Percentiles rank a stretch among this genome's conserved stretches.
These are phyloP conservation scores for Sander vitreus DNA, from an alignment of 2,113 vertebrate species.

Conservation along the genomic window DNA sequence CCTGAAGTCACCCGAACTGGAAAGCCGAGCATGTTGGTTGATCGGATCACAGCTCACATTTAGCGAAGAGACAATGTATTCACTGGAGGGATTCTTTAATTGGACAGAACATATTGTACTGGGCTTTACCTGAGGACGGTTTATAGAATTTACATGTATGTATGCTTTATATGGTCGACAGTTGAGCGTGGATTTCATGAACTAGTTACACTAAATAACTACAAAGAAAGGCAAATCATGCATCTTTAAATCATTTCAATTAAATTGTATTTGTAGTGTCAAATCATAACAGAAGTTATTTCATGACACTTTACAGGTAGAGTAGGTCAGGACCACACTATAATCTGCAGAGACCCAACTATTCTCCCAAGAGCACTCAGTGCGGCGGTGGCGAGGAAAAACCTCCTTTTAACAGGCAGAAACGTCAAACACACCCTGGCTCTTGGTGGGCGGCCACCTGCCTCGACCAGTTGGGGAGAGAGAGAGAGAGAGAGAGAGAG, in stretches of 20 bases:
- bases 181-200: not conserved
- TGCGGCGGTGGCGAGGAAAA: no score
- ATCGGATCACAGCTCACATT: constrained; percentile 56
- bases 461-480: no score
- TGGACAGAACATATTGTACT: constrained; percentile 43
- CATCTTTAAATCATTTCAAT: not conserved
- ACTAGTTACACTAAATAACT: not conserved
- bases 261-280: no score
- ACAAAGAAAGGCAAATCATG: not conserved
- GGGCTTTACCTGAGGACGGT: constrained; percentile 49
- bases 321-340: no score
- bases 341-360: no score
- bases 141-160: constrained; percentile 41
- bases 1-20: constrained; percentile 46
- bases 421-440: no score
- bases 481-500: no score
- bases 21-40: constrained; percentile 36
- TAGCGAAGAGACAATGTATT: constrained; percentile 28
- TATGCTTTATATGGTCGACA: constrained; percentile 5
- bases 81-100: constrained; percentile 65
- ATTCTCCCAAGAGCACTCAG: no score
- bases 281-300: no score
- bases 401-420: no score
- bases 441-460: no score
- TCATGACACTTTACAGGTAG: no score